These are phyloP conservation scores for Metaphire vulgaris DNA, from an alignment of 1,140 invertebrate genomes.

Conservation along the genomic window DNA sequence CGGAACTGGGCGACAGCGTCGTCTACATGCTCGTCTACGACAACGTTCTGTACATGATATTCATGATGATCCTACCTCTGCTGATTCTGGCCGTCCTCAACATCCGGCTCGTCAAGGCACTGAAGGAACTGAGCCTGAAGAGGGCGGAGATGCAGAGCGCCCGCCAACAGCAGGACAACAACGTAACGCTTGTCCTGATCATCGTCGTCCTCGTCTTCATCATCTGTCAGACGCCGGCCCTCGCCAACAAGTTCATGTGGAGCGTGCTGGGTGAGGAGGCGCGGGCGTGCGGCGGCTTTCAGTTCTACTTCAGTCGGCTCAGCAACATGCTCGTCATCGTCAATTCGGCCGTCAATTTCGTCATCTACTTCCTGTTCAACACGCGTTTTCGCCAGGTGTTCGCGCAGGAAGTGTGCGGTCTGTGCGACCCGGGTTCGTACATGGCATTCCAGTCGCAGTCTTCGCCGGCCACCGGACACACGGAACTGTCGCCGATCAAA, in stretches of 20 bases:
- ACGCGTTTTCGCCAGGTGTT: slow-evolving; percentile 25
- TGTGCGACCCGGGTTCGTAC: neutral
- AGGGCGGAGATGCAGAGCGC: slow-evolving; percentile 28
- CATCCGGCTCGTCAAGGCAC: slow-evolving; percentile 27
- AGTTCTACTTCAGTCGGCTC: slow-evolving; percentile 27
- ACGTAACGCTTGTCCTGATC: slow-evolving; percentile 30
- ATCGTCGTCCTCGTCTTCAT: slow-evolving; percentile 30
- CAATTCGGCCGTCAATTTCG: slow-evolving; percentile 29
- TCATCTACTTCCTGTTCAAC: slow-evolving; percentile 30
- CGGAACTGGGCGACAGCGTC: slow-evolving; percentile 1
- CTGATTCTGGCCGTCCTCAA: slow-evolving; percentile 27
- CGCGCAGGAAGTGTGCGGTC: neutral
- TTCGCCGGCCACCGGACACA: neutral
- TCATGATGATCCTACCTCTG: slow-evolving; percentile 27
- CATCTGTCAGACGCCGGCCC: slow-evolving; percentile 28
- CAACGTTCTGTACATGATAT: slow-evolving; percentile 29
- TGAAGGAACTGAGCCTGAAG: slow-evolving; percentile 28
- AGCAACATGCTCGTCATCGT: slow-evolving; percentile 25
- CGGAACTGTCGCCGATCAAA: too few relatives aligned
- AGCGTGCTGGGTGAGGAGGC: slow-evolving; percentile 3
- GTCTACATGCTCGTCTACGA: slow-evolving; percentile 21
- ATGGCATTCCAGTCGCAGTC: neutral
- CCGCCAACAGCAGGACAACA: slow-evolving; percentile 31
- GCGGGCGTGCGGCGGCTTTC: slow-evolving; percentile 25
- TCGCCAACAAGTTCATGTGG: slow-evolving; percentile 29